These are phyloP conservation scores for Drosophila hydei DNA, from an alignment of 1,140 invertebrate genomes.

Conservation along the genomic window DNA sequence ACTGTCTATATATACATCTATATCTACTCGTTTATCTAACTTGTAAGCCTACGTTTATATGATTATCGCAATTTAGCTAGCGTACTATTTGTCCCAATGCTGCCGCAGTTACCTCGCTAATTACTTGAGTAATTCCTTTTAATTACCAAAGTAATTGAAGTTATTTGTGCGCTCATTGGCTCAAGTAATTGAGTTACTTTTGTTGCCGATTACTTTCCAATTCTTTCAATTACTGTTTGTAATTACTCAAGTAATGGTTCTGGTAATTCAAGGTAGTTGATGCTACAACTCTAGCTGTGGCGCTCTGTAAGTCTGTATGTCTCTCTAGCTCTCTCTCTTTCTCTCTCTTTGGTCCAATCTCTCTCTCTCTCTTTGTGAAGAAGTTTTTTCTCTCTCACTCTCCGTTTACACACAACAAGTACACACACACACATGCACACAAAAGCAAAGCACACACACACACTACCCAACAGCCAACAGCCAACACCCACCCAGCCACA, in stretches of 20 bases:
- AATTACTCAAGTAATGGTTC: slow-evolving; percentile 4
- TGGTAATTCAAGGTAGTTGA: neutral
- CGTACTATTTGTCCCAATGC: neutral
- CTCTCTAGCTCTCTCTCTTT: slow-evolving; percentile 19
- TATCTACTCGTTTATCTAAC: slow-evolving; percentile 15
- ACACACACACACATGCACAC: slow-evolving; percentile 8
- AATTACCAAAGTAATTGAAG: neutral
- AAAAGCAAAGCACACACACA: slow-evolving; percentile 1
- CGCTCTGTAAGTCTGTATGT: neutral
- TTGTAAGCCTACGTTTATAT: slow-evolving; percentile 8
- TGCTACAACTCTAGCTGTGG: too few species aligned
- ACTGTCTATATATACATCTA: slow-evolving; percentile 5
- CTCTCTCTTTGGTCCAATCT: neutral
- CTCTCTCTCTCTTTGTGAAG: slow-evolving; percentile 7
- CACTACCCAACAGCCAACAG: slow-evolving; percentile 2
- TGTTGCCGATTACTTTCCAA: too few species aligned
- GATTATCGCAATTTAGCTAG: too few species aligned
- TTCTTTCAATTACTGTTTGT: neutral
- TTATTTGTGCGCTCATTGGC: neutral
- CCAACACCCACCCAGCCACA: slow-evolving; percentile 5
- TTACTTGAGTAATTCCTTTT: slow-evolving; percentile 6
- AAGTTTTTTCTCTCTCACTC: slow-evolving; percentile 14
- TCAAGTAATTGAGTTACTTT: neutral
- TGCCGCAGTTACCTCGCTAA: slow-evolving; percentile 1
- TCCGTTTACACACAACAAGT: slow-evolving; percentile 2